Conservation (phyloP, 2,113 vertebrate species). For the Callospermophilus lateralis region DNA sequence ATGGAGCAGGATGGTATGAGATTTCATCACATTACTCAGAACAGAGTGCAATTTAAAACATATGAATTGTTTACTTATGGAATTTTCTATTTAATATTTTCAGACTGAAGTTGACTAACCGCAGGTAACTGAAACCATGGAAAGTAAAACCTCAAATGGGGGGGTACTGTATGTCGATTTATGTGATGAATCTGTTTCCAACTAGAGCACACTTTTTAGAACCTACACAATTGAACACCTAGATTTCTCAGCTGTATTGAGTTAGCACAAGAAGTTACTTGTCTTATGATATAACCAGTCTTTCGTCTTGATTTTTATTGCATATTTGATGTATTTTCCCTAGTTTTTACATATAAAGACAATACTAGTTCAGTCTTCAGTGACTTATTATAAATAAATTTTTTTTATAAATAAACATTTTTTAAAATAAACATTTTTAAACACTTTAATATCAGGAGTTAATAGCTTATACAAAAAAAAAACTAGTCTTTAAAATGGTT, state of each 20-base stretch:
- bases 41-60: neutral
- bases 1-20: neutral
- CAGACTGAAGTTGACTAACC: neutral
- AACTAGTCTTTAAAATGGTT: neutral
- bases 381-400: neutral
- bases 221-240: neutral
- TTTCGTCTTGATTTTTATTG: neutral
- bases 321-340: neutral
- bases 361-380: neutral
- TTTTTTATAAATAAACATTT: constrained; percentile 23
- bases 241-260: neutral
- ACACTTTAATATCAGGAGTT: neutral
- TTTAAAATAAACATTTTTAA: constrained; percentile 30
- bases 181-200: constrained; percentile 1
- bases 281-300: neutral
- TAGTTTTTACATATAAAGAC: constrained; percentile 23
- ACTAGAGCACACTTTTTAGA: neutral
- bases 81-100: neutral
- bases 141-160: neutral
- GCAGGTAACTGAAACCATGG: neutral
- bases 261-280: neutral
- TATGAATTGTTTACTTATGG: neutral
- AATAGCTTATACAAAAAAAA: neutral
- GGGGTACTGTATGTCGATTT: neutral
- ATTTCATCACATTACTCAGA: neutral